Percentiles rank a stretch among this genome's conserved stretches.
phyloP scores from a whole-genome alignment of 1,140 invertebrate species.

The Aphelinus atriplicis region DNA sequence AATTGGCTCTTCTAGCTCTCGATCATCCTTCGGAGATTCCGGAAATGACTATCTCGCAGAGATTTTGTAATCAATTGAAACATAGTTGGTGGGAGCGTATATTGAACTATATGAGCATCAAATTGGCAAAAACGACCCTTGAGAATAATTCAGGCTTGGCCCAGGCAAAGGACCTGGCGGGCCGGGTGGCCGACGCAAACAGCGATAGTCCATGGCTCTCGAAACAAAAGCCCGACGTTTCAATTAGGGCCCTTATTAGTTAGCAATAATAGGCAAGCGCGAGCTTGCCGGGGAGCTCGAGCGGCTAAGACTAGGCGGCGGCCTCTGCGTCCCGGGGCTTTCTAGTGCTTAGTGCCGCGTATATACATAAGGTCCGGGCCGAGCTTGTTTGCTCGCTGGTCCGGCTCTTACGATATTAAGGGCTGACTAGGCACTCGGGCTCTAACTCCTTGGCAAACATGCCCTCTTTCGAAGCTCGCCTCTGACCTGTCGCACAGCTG shows the following conservation, averaged over 20 bases:
- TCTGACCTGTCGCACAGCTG: constrained; percentile 17
- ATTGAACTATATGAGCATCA: no score
- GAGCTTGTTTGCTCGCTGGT: constrained; percentile 59
- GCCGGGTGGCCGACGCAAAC: constrained; percentile 25
- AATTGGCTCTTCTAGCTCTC: no score
- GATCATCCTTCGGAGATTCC: no score
- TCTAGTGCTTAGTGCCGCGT: constrained; percentile 57
- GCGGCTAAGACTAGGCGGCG: background rate
- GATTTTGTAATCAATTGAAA: no score
- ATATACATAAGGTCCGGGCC: constrained; percentile 51
- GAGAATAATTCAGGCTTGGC: background rate
- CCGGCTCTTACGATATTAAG: constrained; percentile 65
- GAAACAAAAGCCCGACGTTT: constrained; percentile 62
- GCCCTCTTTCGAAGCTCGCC: constrained; percentile 17
- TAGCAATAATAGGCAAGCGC: constrained; percentile 59
- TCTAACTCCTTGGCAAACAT: constrained; percentile 32
- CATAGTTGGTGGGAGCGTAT: no score
- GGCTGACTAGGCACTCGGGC: constrained; percentile 62
- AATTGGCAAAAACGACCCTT: no score
- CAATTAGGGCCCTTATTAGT: constrained; percentile 66
- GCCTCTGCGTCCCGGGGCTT: constrained; percentile 42
- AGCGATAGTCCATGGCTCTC: constrained; percentile 12
- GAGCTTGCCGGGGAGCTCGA: constrained; percentile 38
- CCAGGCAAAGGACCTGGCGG: constrained; percentile 6
- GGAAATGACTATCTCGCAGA: no score